Conservation (phyloP, 2,888 invertebrate species). For the Lasioglossum leucozonium region DNA sequence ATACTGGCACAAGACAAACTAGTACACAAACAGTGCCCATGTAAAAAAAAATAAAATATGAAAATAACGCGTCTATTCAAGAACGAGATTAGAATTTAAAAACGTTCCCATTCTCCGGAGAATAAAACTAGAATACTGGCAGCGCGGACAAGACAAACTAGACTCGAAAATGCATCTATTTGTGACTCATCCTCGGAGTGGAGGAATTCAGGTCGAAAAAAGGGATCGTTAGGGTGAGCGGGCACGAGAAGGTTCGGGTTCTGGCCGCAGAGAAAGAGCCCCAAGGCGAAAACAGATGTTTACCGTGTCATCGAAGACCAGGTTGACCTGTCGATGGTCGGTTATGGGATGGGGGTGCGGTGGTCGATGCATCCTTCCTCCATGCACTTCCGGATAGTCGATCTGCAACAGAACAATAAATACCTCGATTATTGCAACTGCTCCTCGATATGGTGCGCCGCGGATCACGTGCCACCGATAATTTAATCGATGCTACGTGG, state of each 20-base stretch:
- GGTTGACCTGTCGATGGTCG: slow-evolving; percentile 85
- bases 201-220: slow-evolving; percentile 17
- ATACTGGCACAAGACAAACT: not conserved
- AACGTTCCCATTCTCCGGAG: not conserved
- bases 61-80: not conserved
- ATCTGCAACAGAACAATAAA: slow-evolving; percentile 86
- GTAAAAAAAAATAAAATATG: too few relatives aligned
- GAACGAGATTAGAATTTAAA: not conserved
- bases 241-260: not conserved
- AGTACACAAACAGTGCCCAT: not conserved
- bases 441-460: not conserved
- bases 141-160: not conserved
- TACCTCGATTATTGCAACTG: not conserved
- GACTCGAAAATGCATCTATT: not conserved
- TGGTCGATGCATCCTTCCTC: slow-evolving; percentile 85
- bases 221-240: not conserved
- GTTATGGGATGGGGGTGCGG: slow-evolving; percentile 83
- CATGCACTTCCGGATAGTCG: slow-evolving; percentile 88
- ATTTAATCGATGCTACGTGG: slow-evolving; percentile 28
- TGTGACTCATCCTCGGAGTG: not conserved
- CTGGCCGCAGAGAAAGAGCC: slow-evolving; percentile 4
- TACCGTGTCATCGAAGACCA: slow-evolving; percentile 85
- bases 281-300: slow-evolving; percentile 54
- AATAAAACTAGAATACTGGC: not conserved
- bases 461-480: slow-evolving; percentile 30